phyloP scores from a whole-genome alignment of 1,140 invertebrate species.

The Matsumurasca onukii region DNA sequence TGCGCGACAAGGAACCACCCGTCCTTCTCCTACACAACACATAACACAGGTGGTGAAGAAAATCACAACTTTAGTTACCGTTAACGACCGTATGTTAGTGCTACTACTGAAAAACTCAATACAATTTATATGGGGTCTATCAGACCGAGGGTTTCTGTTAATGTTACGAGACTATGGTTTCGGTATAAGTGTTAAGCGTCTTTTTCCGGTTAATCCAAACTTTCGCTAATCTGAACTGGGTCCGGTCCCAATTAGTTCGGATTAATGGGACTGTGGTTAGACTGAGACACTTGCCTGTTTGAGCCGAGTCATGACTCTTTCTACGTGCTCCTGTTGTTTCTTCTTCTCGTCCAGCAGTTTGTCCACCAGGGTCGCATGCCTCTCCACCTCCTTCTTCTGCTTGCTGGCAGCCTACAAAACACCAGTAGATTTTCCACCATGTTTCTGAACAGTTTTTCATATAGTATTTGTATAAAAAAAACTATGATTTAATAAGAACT shows the following conservation, averaged over 20 bases:
- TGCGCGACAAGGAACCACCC: constrained; percentile 88
- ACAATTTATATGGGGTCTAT: constrained; percentile 12
- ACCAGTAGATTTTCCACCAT: too few species aligned
- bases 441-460: too few species aligned
- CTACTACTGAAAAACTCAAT: neutral
- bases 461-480: too few species aligned
- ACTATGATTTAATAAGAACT: too few species aligned
- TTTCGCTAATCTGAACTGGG: too few species aligned
- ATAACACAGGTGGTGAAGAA: neutral
- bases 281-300: constrained; percentile 51
- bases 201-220: too few species aligned
- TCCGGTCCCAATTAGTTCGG: too few species aligned
- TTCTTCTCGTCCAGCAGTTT: constrained; percentile 93
- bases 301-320: constrained; percentile 74
- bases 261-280: too few species aligned
- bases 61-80: neutral
- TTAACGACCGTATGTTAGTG: neutral
- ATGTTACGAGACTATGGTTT: too few species aligned
- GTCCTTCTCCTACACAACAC: constrained; percentile 73
- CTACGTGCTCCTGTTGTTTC: constrained; percentile 92
- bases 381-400: constrained; percentile 93
- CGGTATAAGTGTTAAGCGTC: too few species aligned
- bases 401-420: constrained; percentile 64
- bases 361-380: constrained; percentile 80
- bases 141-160: too few species aligned